phyloP scores from a whole-genome alignment of 2,888 invertebrate genomes.

The Leucoma salicis region DNA sequence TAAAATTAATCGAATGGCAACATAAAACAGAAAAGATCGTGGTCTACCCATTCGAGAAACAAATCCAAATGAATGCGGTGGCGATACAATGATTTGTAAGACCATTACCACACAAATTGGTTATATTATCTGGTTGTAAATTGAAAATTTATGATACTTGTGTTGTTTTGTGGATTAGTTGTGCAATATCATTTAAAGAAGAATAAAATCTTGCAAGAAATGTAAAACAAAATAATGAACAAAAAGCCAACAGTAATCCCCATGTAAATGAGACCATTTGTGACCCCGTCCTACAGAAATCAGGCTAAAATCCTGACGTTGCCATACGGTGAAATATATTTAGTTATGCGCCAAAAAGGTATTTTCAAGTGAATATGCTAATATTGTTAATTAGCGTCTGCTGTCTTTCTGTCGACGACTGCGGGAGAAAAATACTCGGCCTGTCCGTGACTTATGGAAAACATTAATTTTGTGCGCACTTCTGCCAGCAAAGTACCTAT shows the following conservation, averaged over 20 bases:
- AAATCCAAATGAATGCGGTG: too few relatives aligned
- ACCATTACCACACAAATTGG: too few relatives aligned
- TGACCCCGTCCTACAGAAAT: slow-evolving; percentile 46
- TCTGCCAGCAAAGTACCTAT: slow-evolving; percentile 62
- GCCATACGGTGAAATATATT: slow-evolving; percentile 45
- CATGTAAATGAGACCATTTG: slow-evolving; percentile 52
- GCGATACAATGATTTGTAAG: too few relatives aligned
- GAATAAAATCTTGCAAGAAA: background rate
- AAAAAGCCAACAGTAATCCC: slow-evolving; percentile 33
- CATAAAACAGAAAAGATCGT: too few relatives aligned
- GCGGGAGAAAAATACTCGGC: slow-evolving; percentile 69
- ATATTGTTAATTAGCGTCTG: slow-evolving; percentile 77
- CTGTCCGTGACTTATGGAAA: slow-evolving; percentile 66
- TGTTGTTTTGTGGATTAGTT: too few relatives aligned
- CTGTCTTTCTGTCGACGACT: slow-evolving; percentile 58
- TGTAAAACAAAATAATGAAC: slow-evolving; percentile 10
- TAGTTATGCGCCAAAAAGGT: slow-evolving; percentile 48
- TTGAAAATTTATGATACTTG: too few relatives aligned
- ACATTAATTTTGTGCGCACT: slow-evolving; percentile 77
- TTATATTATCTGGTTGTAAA: too few relatives aligned
- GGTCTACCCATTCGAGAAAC: too few relatives aligned
- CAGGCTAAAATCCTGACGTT: slow-evolving; percentile 49
- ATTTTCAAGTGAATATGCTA: slow-evolving; percentile 70
- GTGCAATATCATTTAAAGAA: background rate
- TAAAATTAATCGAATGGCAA: too few relatives aligned